Conservation (phyloP, 2,113 vertebrate species). For the Trogon melanurus region DNA sequence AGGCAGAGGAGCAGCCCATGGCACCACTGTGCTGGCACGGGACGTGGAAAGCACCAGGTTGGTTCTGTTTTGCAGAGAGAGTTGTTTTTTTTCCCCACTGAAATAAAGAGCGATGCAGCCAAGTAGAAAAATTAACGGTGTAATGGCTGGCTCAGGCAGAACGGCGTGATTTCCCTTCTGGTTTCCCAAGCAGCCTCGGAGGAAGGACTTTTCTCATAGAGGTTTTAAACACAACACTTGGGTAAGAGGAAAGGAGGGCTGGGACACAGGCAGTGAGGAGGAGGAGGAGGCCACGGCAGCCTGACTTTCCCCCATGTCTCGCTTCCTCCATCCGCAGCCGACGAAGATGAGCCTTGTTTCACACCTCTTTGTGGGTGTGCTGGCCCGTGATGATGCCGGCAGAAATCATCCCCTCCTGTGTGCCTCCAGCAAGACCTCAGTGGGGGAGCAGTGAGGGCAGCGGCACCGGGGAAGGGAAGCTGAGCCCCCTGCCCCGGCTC, state of each 20-base stretch:
- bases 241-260: background rate
- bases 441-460: too few species aligned
- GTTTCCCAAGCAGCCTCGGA: background rate
- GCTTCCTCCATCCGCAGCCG: background rate
- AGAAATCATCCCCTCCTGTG: background rate
- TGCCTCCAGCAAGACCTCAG: background rate
- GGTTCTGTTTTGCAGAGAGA: background rate
- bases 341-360: background rate
- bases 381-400: background rate
- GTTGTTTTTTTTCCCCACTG: background rate
- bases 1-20: background rate
- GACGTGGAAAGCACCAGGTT: background rate
- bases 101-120: background rate
- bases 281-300: background rate
- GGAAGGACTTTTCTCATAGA: background rate
- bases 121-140: background rate
- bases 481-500: accelerated
- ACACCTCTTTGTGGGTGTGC: accelerated
- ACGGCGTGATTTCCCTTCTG: background rate
- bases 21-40: background rate
- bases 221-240: background rate
- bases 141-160: background rate
- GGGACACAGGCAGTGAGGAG: background rate
- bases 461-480: background rate
- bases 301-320: background rate